Base-by-base conservation (phyloP, 2,113 vertebrate genomes). In the Phaethornis superciliosus region DNA sequence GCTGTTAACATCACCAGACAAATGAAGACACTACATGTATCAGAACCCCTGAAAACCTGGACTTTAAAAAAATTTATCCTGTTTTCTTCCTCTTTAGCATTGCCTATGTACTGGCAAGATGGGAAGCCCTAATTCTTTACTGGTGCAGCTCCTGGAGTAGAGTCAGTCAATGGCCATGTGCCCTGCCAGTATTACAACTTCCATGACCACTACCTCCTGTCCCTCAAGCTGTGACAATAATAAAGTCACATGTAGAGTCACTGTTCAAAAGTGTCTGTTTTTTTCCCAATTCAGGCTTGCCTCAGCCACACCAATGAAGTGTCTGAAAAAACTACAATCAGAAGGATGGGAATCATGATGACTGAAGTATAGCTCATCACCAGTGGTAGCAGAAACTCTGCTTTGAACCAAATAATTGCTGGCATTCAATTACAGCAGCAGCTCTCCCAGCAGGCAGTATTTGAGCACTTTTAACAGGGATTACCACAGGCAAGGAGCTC, bases 1-100 rank as follows among this genome's bases (percentile, higher is more conserved):
- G 80, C 51, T 84, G n/a, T 84, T 60, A 86, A 64, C 51, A 69
- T 30, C 90, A 90, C 62, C 79, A 95, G 93, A 89, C 67, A 67
- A 91, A 94, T 70, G 80, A 42, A 78, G 81, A 97, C 82, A 95
- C 55, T 62, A 71, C 56, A 70, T 40, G 49, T 12, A 80, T 13
- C 27, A 42, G 75, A 85, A 72, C 5, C 24, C 35, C 55, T 40
- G 47, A 68, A 81, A 94, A 93, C 60, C 26, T 65, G 90, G 70
- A 56, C 23, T 89, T 59, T 20, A n/a, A 82, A 47, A 26, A 32
- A 72, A 69, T 71, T 10, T 1, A 2, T 56, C 44, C 54, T 42
- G 18, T 60, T 92, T 55, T 58, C 67, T 83, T 79, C 58, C 27
- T 81, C 81, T 68, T 68, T 44, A 40, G 75, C 23, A 30, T 60